Evolutionary conservation across 2,888 invertebrate genomes (phyloP).

Genomic region (Cheilosia pagana): DNA sequence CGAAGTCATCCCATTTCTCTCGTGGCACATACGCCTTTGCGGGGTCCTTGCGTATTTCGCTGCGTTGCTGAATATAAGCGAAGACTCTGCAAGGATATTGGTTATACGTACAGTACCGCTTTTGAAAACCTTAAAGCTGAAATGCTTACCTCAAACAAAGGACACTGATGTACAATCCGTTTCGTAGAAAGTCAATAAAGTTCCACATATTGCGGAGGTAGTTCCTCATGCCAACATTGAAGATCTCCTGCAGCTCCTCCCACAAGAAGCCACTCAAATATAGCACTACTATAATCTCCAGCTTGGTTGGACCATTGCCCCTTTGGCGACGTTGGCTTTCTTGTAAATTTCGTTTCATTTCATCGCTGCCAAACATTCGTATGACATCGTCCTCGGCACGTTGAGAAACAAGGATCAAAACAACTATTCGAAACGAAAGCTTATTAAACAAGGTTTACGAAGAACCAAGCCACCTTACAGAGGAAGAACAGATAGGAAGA

Average conservation of each 20-base stretch:
- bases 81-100: constrained; percentile 84
- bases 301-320: constrained; percentile 92
- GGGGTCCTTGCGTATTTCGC: constrained; percentile 88
- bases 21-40: constrained; percentile 90
- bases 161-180: constrained; percentile 92
- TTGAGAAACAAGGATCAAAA: constrained; percentile 96
- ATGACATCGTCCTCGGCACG: constrained; percentile 91
- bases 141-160: constrained; percentile 85
- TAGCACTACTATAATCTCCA: constrained; percentile 92
- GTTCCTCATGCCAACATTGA: constrained; percentile 92
- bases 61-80: constrained; percentile 90
- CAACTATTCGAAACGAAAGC: constrained; percentile 85
- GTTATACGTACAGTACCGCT: background rate
- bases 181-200: constrained; percentile 96
- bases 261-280: constrained; percentile 95
- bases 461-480: constrained; percentile 84
- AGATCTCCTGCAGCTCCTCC: constrained; percentile 96
- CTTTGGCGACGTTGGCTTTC: constrained; percentile 89
- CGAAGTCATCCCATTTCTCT: constrained; percentile 95
- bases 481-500: constrained; percentile 97
- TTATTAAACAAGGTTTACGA: background rate
- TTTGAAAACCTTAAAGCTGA: too few species aligned
- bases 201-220: constrained; percentile 98
- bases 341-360: constrained; percentile 86
- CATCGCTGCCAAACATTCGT: constrained; percentile 89